A percentile compares a stretch with the other conserved stretches of the same genome.
phyloP scores from a whole-genome alignment of 1,140 invertebrate species.

The Drosophila novamexicana region DNA sequence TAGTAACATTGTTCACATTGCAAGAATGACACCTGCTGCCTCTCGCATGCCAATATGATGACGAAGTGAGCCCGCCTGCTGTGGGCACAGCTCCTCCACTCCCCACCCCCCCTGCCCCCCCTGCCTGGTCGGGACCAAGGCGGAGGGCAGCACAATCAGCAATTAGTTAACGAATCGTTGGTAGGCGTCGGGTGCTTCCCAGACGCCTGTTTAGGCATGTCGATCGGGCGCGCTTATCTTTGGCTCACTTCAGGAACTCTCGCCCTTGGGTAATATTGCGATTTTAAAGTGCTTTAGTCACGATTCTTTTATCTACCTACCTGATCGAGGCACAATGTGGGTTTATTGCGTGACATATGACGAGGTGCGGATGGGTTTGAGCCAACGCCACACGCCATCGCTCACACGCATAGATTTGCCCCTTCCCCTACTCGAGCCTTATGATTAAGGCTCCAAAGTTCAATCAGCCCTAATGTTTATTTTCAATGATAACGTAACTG shows the following conservation, averaged over 20 bases:
- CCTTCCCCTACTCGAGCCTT: slow-evolving; percentile 11
- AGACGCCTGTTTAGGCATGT: slow-evolving; percentile 15
- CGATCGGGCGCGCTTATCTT: slow-evolving; percentile 42
- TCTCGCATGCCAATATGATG: slow-evolving; percentile 59
- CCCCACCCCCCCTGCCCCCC: too few relatives aligned
- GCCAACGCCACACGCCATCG: slow-evolving; percentile 38
- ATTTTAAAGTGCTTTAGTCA: slow-evolving; percentile 72
- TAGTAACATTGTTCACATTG: slow-evolving; percentile 37
- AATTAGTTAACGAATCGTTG: slow-evolving; percentile 35
- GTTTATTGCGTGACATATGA: slow-evolving; percentile 50
- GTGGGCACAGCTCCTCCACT: not conserved
- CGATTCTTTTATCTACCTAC: slow-evolving; percentile 41
- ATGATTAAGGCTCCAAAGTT: slow-evolving; percentile 76
- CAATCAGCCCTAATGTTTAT: slow-evolving; percentile 46
- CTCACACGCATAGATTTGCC: slow-evolving; percentile 5
- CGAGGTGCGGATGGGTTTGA: slow-evolving; percentile 14
- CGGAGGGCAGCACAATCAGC: slow-evolving; percentile 35
- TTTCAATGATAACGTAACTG: slow-evolving; percentile 60
- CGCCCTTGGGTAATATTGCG: slow-evolving; percentile 57
- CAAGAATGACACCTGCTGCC: slow-evolving; percentile 39
- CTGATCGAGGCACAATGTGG: slow-evolving; percentile 12
- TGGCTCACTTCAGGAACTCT: slow-evolving; percentile 20
- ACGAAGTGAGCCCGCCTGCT: slow-evolving; percentile 28
- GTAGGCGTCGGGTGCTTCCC: slow-evolving; percentile 54
- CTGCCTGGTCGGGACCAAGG: slow-evolving; percentile 6